A percentile compares a stretch with the other conserved stretches of the same genome.
phyloP scores from a whole-genome alignment of 2,113 vertebrate genomes.

The Pseudolaguvia tuberculata region DNA sequence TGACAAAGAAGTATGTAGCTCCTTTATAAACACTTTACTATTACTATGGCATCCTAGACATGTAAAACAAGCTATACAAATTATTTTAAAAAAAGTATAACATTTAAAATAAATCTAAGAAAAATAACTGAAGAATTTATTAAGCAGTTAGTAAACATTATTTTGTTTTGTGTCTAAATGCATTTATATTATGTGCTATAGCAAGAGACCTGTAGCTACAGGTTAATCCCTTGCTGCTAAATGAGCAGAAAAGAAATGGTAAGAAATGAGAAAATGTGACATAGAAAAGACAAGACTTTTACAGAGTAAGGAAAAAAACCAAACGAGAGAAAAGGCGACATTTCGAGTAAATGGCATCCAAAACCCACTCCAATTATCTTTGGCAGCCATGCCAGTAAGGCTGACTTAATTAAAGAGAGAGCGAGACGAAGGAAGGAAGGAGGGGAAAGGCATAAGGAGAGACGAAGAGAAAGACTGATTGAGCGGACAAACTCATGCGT shows the following conservation, averaged over 20 bases:
- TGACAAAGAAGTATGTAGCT: no score
- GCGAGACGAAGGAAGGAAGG: slow-evolving; percentile 48
- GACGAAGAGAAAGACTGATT: slow-evolving; percentile 65
- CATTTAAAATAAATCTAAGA: slow-evolving; percentile 44
- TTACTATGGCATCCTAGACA: not conserved
- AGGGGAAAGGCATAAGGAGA: slow-evolving; percentile 30
- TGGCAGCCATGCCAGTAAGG: slow-evolving; percentile 74
- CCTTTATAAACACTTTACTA: not conserved
- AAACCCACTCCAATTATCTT: slow-evolving; percentile 81
- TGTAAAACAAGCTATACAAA: slow-evolving; percentile 46
- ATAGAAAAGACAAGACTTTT: slow-evolving; percentile 57
- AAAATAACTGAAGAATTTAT: slow-evolving; percentile 52
- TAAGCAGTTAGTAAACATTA: slow-evolving; percentile 58
- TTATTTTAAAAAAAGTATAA: slow-evolving; percentile 45
- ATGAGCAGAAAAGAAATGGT: slow-evolving; percentile 42
- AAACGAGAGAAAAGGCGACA: slow-evolving; percentile 69
- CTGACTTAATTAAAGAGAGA: slow-evolving; percentile 82
- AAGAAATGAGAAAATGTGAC: slow-evolving; percentile 36
- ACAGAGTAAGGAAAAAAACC: slow-evolving; percentile 52
- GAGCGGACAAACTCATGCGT: slow-evolving; percentile 69
- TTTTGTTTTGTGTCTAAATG: slow-evolving; percentile 61
- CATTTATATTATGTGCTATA: not conserved
- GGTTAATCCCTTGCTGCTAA: slow-evolving; percentile 69
- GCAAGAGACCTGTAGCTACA: slow-evolving; percentile 47
- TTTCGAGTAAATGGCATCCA: slow-evolving; percentile 77